Base-by-base conservation (phyloP, 2,113 vertebrate genomes). In the Genyomyrus donnyi region DNA sequence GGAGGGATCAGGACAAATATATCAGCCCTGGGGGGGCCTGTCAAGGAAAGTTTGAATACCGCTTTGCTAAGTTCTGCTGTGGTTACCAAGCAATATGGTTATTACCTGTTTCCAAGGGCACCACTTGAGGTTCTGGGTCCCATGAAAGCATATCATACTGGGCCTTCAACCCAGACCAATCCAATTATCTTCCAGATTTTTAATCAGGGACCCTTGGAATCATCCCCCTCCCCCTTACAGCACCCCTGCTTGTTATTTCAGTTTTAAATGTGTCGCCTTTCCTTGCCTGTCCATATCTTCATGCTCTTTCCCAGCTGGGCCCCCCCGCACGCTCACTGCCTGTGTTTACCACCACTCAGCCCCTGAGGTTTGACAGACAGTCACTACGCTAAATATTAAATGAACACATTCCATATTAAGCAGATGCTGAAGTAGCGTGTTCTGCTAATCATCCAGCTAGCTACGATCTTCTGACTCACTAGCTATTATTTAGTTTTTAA, bases 281-380 rank as follows among this genome's bases (percentile, higher is more conserved):
- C 2, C 74, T 42, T 19, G 35, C 35, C 74, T 19, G 35, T 11
- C 62, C n/a, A 1, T 31, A 70, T 11, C 62, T 31, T 13, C 10
- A 11, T 31, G 27, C 62, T 31, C 24, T 27, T 10, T 62, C 62
- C 62, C n/a, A 13, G n/a, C 5, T 70, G 62, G 62, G 62, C n/a
- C 31, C 10, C 10, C n/a, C n/a, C 7, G 10, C 0, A 0, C 0
- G 2, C 58, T 10, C 24, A 1, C 8, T 11, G 3, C 9, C 62
- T 66, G 6, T 27, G n/a, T 66, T 27, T 27, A 27, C 9, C 24
- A 27, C 8, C 62, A 27, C 8, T 11, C n/a, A 27, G 58, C 24
- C 58, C 24, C 24, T n/a, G 58, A n/a, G 24, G 58, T 62, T 27
- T n/a, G 24, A 62, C 58, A 66, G 8, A 27, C 58, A 66, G 58